Conservation (phyloP, 2,888 invertebrate species). For the Cosmopolites sordidus region DNA sequence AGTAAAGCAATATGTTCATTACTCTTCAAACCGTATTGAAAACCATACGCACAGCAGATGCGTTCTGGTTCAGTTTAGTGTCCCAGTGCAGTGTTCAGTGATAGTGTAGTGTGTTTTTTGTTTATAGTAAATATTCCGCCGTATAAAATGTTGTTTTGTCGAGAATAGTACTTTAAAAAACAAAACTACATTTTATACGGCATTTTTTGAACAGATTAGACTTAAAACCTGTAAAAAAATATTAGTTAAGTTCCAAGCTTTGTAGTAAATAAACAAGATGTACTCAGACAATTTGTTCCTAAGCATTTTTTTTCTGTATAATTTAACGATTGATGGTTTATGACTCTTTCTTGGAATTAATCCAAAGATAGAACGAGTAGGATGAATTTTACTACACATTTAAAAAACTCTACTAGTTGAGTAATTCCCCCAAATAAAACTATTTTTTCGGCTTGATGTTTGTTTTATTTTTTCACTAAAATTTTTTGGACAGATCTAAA, state of each 20-base stretch:
- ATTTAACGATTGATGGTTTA: conserved; percentile 14
- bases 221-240: conserved; percentile 23
- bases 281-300: background rate
- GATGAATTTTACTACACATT: background rate
- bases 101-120: conserved; percentile 5
- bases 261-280: background rate
- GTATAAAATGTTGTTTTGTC: conserved; percentile 29
- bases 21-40: conserved; percentile 12
- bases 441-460: conserved; percentile 1
- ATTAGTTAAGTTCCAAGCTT: conserved; percentile 34
- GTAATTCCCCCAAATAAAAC: no score
- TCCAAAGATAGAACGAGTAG: conserved; percentile 19
- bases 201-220: conserved; percentile 35
- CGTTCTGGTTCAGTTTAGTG: no score
- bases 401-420: background rate
- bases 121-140: conserved; percentile 21
- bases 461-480: conserved; percentile 15
- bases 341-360: conserved; percentile 16
- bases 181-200: conserved; percentile 35
- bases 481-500: no score
- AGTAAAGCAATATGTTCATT: conserved; percentile 21
- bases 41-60: background rate
- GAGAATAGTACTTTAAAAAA: no score
- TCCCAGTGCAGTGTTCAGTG: conserved; percentile 2
- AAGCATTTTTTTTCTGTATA: no score